These are phyloP conservation scores for Sandelia bainsii DNA, from an alignment of 2,797 vertebrate species.

Conservation along the genomic window DNA sequence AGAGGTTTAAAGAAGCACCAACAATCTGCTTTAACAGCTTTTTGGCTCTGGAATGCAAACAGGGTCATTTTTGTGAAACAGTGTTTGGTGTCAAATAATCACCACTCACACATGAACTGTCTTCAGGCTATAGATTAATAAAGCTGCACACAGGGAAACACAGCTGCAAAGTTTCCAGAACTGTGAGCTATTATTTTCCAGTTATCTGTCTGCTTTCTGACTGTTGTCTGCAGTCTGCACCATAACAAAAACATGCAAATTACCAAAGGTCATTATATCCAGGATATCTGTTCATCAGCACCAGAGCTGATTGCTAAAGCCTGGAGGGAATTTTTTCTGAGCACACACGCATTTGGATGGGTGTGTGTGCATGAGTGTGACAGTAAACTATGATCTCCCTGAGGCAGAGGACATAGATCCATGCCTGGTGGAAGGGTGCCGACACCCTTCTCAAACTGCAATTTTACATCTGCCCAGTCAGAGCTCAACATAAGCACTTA, in stretches of 20 bases:
- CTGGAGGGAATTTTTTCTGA: slow-evolving; percentile 17
- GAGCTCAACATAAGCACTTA: slow-evolving; percentile 30
- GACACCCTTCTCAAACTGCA: slow-evolving; percentile 28
- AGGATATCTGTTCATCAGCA: slow-evolving; percentile 43
- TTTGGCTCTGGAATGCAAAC: background rate
- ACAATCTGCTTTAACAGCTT: background rate
- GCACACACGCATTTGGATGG: background rate
- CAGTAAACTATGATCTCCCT: slow-evolving; percentile 14
- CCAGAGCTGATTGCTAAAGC: slow-evolving; percentile 18
- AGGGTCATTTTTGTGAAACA: background rate
- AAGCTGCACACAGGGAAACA: background rate
- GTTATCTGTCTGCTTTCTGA: background rate
- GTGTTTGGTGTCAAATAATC: slow-evolving; percentile 2
- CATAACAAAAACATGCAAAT: slow-evolving; percentile 1
- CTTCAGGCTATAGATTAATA: background rate
- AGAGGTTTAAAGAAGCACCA: background rate
- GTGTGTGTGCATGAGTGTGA: slow-evolving; percentile 17
- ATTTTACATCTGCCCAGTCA: slow-evolving; percentile 8
- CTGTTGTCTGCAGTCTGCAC: background rate
- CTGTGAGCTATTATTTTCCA: background rate
- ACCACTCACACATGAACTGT: background rate
- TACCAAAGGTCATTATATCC: background rate
- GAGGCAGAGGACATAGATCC: slow-evolving; percentile 20
- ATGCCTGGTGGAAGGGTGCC: slow-evolving; percentile 6
- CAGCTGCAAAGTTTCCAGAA: background rate